Evolutionary conservation across 2,888 invertebrate genomes (phyloP).

Genomic region (Andrena haemorrhoa): DNA sequence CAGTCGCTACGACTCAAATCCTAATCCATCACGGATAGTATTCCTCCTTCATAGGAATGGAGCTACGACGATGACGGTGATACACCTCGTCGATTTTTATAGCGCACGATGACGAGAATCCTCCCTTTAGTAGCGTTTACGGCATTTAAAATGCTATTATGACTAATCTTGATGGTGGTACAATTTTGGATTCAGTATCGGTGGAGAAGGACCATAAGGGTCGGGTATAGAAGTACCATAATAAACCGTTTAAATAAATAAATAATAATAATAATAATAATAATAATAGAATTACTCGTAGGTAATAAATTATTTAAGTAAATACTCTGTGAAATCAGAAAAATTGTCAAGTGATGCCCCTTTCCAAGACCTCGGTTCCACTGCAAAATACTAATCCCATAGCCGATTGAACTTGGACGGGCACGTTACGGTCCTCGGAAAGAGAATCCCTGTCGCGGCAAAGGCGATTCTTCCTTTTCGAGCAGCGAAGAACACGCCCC

Average conservation of each 20-base stretch:
- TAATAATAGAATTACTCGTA: too few species aligned
- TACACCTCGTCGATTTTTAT: background rate
- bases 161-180: background rate
- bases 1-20: conserved; percentile 57
- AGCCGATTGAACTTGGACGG: conserved; percentile 10
- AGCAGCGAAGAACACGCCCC: conserved; percentile 34
- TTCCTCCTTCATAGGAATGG: conserved; percentile 15
- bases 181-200: background rate
- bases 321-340: background rate
- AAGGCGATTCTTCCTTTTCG: conserved; percentile 13
- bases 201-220: too few species aligned
- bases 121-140: background rate
- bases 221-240: background rate
- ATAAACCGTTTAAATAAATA: too few species aligned
- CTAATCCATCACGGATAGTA: conserved; percentile 63
- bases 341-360: background rate
- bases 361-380: background rate
- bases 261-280: too few species aligned
- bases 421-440: background rate
- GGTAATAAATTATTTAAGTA: too few species aligned
- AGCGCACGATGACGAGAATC: background rate
- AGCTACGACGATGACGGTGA: conserved; percentile 22
- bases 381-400: background rate
- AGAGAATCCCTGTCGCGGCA: background rate
- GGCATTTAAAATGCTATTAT: background rate